A percentile compares a stretch with the other conserved stretches of the same genome.
Conservation (phyloP, 2,888 invertebrate genomes). For the Cerastoderma edule region DNA sequence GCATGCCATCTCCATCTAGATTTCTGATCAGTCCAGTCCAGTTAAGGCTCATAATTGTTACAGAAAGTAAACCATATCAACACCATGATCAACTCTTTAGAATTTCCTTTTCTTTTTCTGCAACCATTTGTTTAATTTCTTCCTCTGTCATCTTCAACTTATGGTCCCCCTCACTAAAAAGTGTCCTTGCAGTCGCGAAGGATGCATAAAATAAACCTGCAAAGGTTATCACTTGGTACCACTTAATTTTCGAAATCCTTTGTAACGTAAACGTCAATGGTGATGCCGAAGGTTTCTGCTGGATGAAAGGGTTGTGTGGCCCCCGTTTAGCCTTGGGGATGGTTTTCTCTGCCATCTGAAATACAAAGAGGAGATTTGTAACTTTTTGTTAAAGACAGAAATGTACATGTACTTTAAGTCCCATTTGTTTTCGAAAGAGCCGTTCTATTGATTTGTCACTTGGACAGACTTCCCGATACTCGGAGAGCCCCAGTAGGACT, state of each 20-base stretch:
- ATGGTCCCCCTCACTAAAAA: neutral
- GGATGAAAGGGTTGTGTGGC: neutral
- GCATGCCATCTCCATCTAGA: too few relatives aligned
- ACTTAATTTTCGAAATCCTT: neutral
- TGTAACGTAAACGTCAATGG: neutral
- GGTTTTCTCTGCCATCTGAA: too few relatives aligned
- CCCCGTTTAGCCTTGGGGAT: too few relatives aligned
- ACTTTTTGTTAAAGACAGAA: too few relatives aligned
- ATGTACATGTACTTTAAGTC: too few relatives aligned
- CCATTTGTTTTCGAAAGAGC: too few relatives aligned
- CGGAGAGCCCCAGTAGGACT: too few relatives aligned
- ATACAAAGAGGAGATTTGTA: too few relatives aligned
- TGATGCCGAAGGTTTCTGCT: neutral
- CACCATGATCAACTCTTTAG: neutral
- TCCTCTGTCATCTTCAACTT: neutral
- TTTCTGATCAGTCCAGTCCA: too few relatives aligned
- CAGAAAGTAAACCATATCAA: neutral
- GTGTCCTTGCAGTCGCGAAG: neutral
- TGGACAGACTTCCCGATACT: too few relatives aligned
- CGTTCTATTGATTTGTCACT: too few relatives aligned
- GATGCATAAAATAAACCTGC: neutral
- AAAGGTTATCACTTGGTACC: neutral
- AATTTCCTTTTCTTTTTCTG: neutral
- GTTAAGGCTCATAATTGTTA: too few relatives aligned
- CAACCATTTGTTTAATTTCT: neutral